These are phyloP conservation scores for Delphinapterus leucas DNA, from an alignment of 2,113 vertebrate genomes.

Conservation along the genomic window DNA sequence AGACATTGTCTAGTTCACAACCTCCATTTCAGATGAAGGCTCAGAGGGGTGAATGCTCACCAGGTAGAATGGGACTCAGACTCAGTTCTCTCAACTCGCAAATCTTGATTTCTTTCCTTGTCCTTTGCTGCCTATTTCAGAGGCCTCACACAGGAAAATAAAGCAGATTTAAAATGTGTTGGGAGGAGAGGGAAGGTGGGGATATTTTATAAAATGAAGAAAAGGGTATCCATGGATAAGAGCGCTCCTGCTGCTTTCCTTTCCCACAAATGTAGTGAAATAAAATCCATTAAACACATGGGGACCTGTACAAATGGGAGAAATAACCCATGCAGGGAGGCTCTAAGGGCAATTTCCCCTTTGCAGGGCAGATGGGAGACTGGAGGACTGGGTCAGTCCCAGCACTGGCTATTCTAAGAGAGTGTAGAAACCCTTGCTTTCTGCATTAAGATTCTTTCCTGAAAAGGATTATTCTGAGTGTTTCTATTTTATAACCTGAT, in stretches of 20 bases:
- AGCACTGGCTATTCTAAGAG: not conserved
- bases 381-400: not conserved
- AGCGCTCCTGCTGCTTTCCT: conserved; percentile 8
- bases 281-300: conserved; percentile 30
- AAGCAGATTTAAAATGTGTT: not conserved
- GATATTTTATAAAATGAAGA: conserved; percentile 28
- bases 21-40: not conserved
- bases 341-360: not conserved
- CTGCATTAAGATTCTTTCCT: not conserved
- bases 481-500: not conserved
- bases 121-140: not conserved
- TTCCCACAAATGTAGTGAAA: conserved; percentile 33
- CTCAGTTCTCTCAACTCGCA: not conserved
- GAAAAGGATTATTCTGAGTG: not conserved
- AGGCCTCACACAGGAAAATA: not conserved
- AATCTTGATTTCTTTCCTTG: not conserved
- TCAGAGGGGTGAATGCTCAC: not conserved
- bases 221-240: not conserved
- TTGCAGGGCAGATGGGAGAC: not conserved
- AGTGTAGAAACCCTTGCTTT: not conserved
- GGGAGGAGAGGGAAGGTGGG: not conserved
- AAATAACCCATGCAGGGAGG: not conserved
- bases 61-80: not conserved
- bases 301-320: not conserved
- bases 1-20: not conserved